These are phyloP conservation scores for Saguinus imperator DNA, from an alignment of 2,113 vertebrate species.

Conservation along the genomic window DNA sequence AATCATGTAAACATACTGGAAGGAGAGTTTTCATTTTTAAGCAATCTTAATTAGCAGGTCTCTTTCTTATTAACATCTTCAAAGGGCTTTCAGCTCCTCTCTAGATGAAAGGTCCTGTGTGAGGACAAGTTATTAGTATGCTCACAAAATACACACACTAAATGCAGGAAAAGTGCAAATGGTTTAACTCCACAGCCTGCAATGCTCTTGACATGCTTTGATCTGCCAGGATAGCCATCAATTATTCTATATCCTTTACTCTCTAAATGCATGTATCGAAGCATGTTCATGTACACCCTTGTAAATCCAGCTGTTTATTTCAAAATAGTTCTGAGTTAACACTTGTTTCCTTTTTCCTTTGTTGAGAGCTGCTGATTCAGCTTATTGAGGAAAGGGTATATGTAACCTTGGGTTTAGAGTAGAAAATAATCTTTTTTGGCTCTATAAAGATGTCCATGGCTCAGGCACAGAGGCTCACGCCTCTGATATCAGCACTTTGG, in stretches of 20 bases:
- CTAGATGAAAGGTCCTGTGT: constrained; percentile 67
- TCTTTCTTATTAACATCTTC: constrained; percentile 76
- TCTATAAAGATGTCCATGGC: not conserved
- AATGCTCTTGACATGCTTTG: constrained; percentile 62
- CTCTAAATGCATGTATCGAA: constrained; percentile 63
- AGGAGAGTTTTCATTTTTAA: constrained; percentile 65
- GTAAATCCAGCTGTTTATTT: constrained; percentile 70
- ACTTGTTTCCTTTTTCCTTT: constrained; percentile 57
- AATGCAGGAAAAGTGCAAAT: constrained; percentile 64
- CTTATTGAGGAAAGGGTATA: not conserved
- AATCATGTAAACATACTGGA: constrained; percentile 37
- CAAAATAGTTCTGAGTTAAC: constrained; percentile 68
- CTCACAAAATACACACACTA: constrained; percentile 61
- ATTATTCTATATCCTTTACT: constrained; percentile 66
- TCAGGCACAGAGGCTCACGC: too few relatives aligned
- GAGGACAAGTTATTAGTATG: constrained; percentile 74
- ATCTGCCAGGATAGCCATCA: constrained; percentile 68
- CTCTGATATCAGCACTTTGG: too few relatives aligned
- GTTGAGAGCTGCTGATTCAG: constrained; percentile 63
- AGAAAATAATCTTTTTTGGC: not conserved
- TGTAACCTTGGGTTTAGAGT: constrained; percentile 17
- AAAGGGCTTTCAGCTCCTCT: constrained; percentile 71
- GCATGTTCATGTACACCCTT: constrained; percentile 57
- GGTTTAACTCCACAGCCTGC: constrained; percentile 38
- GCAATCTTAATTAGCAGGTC: constrained; percentile 71